Evolutionary conservation across 2,113 vertebrate species (phyloP).

Genomic region (Parotia lawesii): DNA sequence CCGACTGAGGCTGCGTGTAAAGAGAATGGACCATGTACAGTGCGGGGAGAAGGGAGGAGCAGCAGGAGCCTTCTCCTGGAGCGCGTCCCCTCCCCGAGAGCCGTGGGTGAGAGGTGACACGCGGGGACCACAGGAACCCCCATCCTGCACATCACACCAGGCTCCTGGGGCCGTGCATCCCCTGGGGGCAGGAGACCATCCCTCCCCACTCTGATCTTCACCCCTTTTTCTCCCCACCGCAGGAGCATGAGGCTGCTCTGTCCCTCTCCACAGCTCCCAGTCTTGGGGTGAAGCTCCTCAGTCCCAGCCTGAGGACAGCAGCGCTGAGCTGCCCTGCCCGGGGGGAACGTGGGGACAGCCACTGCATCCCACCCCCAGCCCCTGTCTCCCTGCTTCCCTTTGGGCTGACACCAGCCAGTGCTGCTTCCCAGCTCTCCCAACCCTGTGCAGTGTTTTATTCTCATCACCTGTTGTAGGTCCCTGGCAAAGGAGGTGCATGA

Average conservation of each 20-base stretch:
- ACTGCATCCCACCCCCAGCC: rapidly evolving
- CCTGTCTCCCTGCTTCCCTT: not conserved
- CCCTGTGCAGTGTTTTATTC: rapidly evolving
- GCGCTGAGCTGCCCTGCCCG: not conserved
- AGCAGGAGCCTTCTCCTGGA: not conserved
- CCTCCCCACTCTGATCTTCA: not conserved
- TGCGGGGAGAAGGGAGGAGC: not conserved
- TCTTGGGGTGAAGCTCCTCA: not conserved
- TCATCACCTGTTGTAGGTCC: not conserved
- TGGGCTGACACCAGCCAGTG: not conserved
- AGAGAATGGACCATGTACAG: not conserved
- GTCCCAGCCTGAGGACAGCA: not conserved
- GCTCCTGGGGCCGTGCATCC: rapidly evolving
- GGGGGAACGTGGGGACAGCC: not conserved
- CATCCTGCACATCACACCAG: rapidly evolving
- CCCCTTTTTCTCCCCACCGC: not conserved
- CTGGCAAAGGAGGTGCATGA: not conserved
- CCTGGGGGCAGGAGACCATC: rapidly evolving
- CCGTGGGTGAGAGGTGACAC: not conserved
- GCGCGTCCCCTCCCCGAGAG: rapidly evolving
- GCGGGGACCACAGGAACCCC: rapidly evolving
- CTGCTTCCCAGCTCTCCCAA: not conserved
- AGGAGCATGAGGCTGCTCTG: not conserved
- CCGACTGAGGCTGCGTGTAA: not conserved
- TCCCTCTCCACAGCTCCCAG: not conserved